Evolutionary conservation across 2,888 invertebrate genomes (phyloP), one percentile per base, ranked within the genome.

Genomic region (Meta bourneti): DNA sequence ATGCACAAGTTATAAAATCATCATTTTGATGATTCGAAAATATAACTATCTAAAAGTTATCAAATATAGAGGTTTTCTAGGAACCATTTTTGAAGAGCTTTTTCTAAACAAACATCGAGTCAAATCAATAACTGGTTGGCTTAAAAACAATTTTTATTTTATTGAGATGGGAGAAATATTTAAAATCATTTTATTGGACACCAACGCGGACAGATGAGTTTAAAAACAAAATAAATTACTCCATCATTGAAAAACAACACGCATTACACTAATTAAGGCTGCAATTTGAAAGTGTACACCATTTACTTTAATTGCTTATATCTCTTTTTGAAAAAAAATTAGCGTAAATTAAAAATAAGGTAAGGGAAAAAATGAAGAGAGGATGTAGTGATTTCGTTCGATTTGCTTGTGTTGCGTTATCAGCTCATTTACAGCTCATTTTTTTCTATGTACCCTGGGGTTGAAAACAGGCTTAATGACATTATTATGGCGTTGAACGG

Each of bases 301-400:
- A 75, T 89, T 89, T 89, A 82, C 77, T 89, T 89, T 89, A 89
- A 89, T 89, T 89, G 54, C 82, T 20, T 52, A 86, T 71, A 51
- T n/a, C 49, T 78, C 61, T 19, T n/a, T 74, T 13, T 34, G 61
- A 49, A 69, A 77, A 74, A 84, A 84, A 77, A 84, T 52, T 13
- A 20, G 34, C 19, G 7, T 51, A 71, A 54, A 79, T 52, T 78
- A 54, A 79, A 87, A 80, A 77, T 11, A 52, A 75, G 48, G 49
- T 13, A 71, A 51, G n/a, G n/a, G n/a, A n/a, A 34, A 52, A 71
- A 52, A 72, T 20, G 9, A 5, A 6, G 20, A 70, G 71, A 79
- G 54, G 70, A 77, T 77, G 80, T 70, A 77, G 70, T 49, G 82
- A 89, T 89, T 87, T 83, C 70, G 75, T 79, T 89, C 81, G 69